phyloP scores from a whole-genome alignment of 1,140 invertebrate species.

The Lordiphosa clarofinis region DNA sequence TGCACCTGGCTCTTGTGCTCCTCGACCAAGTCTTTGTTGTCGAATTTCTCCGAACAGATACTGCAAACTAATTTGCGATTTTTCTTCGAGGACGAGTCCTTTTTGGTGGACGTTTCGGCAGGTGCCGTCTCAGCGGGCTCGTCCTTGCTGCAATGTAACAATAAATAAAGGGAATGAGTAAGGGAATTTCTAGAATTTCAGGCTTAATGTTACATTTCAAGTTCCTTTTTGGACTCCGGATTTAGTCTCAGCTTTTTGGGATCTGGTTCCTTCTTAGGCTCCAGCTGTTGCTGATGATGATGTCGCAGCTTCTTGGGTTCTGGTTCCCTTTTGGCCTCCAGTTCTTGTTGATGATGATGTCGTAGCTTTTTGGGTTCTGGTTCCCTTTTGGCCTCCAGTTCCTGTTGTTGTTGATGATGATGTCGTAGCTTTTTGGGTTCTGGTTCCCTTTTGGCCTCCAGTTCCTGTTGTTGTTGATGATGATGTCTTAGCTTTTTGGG shows the following conservation, averaged over 20 bases:
- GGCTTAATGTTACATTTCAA: conserved; percentile 40
- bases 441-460: conserved; percentile 18
- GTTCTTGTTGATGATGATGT: not conserved
- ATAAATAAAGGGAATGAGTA: no score
- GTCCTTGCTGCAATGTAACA: conserved; percentile 39
- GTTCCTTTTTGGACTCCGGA: not conserved
- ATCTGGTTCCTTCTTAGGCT: conserved; percentile 9
- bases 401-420: not conserved
- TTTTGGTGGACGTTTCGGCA: not conserved
- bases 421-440: not conserved
- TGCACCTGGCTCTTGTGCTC: conserved; percentile 47
- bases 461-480: not conserved
- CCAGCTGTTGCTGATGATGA: conserved; percentile 4
- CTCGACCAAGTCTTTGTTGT: conserved; percentile 54
- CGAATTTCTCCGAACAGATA: conserved; percentile 61
- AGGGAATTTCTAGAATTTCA: no score
- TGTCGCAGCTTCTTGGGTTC: no score
- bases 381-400: conserved; percentile 17
- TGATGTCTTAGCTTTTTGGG: conserved; percentile 33
- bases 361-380: not conserved
- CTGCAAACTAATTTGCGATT: conserved; percentile 44
- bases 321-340: conserved; percentile 8
- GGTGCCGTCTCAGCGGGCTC: conserved; percentile 33
- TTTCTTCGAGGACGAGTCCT: conserved; percentile 20
- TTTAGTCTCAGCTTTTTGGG: no score